phyloP scores from a whole-genome alignment of 2,113 vertebrate species.

The Psittacula cyanocephala region DNA sequence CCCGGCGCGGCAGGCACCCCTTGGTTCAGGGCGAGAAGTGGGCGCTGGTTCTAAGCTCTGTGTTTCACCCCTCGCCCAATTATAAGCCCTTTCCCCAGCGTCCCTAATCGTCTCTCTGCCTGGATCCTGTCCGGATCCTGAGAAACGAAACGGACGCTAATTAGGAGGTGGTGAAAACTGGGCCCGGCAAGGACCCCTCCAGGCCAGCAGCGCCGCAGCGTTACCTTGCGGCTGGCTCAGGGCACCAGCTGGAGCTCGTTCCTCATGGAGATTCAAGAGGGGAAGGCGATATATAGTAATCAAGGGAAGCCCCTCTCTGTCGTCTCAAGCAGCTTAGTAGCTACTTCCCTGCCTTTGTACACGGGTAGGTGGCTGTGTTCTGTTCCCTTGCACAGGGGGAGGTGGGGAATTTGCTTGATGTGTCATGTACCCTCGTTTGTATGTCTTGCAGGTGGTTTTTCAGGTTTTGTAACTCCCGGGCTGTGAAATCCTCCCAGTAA shows the following conservation, averaged over 20 bases:
- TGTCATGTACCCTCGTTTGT: background rate
- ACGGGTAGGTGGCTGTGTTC: background rate
- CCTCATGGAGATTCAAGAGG: background rate
- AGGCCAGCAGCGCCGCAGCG: background rate
- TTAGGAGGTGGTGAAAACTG: background rate
- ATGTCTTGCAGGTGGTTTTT: background rate
- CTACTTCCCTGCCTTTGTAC: background rate
- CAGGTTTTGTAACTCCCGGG: background rate
- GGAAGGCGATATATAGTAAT: background rate
- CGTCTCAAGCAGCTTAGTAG: background rate
- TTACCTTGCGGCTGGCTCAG: background rate
- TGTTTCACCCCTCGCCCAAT: rapidly evolving
- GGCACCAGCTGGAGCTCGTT: background rate
- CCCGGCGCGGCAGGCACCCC: background rate
- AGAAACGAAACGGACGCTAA: background rate
- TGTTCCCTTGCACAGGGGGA: background rate
- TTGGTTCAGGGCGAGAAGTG: rapidly evolving
- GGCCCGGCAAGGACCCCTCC: background rate
- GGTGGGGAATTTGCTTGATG: background rate
- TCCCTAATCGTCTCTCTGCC: background rate
- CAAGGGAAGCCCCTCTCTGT: rapidly evolving
- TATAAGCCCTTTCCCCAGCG: background rate
- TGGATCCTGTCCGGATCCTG: background rate
- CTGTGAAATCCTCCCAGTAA: background rate
- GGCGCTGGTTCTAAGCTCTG: background rate